Base-by-base conservation (phyloP, 2,113 vertebrate genomes). In the Opisthocomus hoazin region DNA sequence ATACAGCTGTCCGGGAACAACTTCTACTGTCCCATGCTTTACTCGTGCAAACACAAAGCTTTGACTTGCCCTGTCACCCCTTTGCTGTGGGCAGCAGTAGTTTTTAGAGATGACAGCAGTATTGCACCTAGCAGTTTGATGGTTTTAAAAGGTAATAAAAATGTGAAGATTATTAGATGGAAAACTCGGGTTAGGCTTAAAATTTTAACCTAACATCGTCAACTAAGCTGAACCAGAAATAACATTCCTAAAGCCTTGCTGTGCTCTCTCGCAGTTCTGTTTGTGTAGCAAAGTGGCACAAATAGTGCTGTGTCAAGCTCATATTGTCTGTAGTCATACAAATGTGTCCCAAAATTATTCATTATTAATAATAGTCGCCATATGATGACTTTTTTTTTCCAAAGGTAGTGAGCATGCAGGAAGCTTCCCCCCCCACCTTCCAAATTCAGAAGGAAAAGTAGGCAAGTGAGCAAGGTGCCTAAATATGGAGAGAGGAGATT, bases 361-460 rank as follows among this genome's bases (percentile, higher is more conserved):
- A 0, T 58, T 70, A 51, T 75, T 87, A 57, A 51, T 61, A 79
- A 36, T 16, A 50, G 53, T 68, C 39, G 39, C 15, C 11, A 39
- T 66, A 51, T 10, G 12, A 53, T 39, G 3, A n/a, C 10, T 84
- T 64, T 48, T 45, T 81, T 64, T 66, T 43, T 39, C 16, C 37
- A 22, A 70, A 68, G 41, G 43, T 11, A 68, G 23, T 4, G 21
- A 89, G 43, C 5, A 16, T 32, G 4, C 22, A 86, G 66, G 65
- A 88, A 80, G 18, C 21, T 70, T 1, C 5, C 17, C 7, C 11
- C 12, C 8, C 11, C 2, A 0, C 30, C 43, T 75, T 71, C 45
- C 13, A 73, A 73, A 48, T 58, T 48, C 26, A 45, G 84, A 84
- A 92, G 41, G n/a, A 79, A 84, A 93, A 91, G 11, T 73, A 91